Percentiles rank a stretch among this genome's conserved stretches.
These are phyloP conservation scores for Ctenomys sociabilis DNA, from an alignment of 2,113 vertebrate genomes.

Conservation along the genomic window DNA sequence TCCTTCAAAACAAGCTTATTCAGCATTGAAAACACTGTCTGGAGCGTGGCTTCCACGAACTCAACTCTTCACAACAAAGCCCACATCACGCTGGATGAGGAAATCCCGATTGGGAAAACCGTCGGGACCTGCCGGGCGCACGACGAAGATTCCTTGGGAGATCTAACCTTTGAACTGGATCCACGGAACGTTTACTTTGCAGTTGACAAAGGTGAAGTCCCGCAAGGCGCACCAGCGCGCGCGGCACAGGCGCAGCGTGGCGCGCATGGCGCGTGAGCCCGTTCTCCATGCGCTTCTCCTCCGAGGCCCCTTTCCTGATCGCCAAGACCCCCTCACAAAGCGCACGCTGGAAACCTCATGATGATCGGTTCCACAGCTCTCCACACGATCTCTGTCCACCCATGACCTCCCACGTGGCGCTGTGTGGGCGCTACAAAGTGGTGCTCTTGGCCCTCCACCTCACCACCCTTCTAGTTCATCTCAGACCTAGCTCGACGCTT, in stretches of 20 bases:
- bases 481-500: background rate
- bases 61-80: constrained; percentile 48
- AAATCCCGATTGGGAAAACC: constrained; percentile 74
- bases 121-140: constrained; percentile 70
- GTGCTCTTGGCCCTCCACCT: background rate
- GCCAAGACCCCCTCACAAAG: background rate
- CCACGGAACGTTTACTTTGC: constrained; percentile 72
- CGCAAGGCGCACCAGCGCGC: background rate
- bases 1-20: constrained; percentile 73
- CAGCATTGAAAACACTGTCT: constrained; percentile 58
- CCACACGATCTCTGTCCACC: background rate
- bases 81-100: constrained; percentile 74
- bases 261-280: no score
- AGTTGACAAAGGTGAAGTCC: constrained; percentile 70
- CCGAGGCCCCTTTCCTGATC: background rate
- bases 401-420: background rate
- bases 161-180: constrained; percentile 72
- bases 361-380: background rate
- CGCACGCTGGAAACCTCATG: background rate
- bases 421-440: background rate
- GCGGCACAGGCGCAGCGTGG: background rate
- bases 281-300: background rate
- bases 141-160: constrained; percentile 68
- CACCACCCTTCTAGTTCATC: background rate
- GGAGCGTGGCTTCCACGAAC: constrained; percentile 48